phyloP scores from a whole-genome alignment of 1,140 invertebrate genomes.

The Wiebesia pumilae region DNA sequence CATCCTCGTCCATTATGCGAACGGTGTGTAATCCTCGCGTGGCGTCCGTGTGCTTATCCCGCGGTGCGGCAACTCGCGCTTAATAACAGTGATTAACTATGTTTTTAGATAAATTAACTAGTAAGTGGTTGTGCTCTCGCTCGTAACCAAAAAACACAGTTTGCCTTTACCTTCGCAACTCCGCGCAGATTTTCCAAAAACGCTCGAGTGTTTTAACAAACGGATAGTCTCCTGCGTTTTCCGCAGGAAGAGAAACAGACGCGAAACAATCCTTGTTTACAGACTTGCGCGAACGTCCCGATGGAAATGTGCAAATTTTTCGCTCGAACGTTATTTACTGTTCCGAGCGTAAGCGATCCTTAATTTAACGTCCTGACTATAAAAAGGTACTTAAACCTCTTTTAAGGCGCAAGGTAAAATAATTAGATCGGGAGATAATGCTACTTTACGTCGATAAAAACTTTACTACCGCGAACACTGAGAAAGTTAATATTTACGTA shows the following conservation, averaged over 20 bases:
- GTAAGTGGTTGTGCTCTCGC: not conserved
- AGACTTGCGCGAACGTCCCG: not conserved
- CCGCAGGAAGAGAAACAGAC: not conserved
- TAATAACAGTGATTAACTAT: slow-evolving; percentile 5
- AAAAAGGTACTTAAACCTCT: not conserved
- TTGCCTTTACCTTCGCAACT: not conserved
- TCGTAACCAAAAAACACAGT: not conserved
- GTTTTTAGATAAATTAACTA: slow-evolving; percentile 1
- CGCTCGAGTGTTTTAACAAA: no score
- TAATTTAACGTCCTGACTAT: not conserved
- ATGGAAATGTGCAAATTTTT: not conserved
- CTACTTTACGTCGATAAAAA: slow-evolving; percentile 7
- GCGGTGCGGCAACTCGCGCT: not conserved
- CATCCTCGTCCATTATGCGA: not conserved
- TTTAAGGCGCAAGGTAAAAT: not conserved
- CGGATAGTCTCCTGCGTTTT: no score
- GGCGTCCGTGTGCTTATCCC: not conserved
- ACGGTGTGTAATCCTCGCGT: not conserved
- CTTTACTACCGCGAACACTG: slow-evolving; percentile 1
- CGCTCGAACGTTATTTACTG: not conserved
- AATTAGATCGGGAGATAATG: slow-evolving; percentile 14
- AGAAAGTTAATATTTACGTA: slow-evolving; percentile 22
- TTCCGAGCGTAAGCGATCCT: not conserved
- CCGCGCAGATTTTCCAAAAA: no score
- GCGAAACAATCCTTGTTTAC: not conserved